Conservation (phyloP, 2,797 vertebrate genomes). For the Heliangelus exortis region DNA sequence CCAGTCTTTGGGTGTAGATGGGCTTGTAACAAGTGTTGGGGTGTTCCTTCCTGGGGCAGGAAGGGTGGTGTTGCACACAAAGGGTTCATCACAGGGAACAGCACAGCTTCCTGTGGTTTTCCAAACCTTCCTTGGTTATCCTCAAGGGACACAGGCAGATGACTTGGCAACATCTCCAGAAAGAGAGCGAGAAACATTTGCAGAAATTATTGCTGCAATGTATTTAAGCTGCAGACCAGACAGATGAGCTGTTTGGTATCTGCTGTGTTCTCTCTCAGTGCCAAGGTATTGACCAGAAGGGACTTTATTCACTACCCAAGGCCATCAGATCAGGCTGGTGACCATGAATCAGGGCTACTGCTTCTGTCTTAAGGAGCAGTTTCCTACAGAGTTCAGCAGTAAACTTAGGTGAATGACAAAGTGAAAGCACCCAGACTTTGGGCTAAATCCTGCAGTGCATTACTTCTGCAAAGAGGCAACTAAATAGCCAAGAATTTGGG, state of each 20-base stretch:
- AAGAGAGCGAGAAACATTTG: not conserved
- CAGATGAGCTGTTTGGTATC: not conserved
- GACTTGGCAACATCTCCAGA: not conserved
- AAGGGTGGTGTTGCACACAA: accelerated
- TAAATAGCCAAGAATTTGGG: not conserved
- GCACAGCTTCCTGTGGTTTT: not conserved
- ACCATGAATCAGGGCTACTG: not conserved
- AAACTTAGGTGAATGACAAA: not conserved
- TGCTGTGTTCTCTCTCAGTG: not conserved
- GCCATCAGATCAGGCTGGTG: not conserved
- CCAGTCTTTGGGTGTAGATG: not conserved
- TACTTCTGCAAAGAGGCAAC: not conserved
- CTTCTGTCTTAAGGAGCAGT: not conserved
- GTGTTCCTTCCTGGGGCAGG: accelerated
- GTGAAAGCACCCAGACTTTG: not conserved
- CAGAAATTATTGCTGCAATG: accelerated
- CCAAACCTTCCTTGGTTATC: not conserved
- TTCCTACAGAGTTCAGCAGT: not conserved
- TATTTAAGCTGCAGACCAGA: not conserved
- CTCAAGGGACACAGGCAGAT: not conserved
- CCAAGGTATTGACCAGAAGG: not conserved
- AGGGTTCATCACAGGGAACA: not conserved
- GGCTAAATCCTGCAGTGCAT: not conserved
- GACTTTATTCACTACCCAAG: not conserved
- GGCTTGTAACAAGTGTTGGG: accelerated